Evolutionary conservation across 2,888 invertebrate genomes (phyloP), one percentile per base, ranked within the genome.

Genomic region (Busseola fusca): DNA sequence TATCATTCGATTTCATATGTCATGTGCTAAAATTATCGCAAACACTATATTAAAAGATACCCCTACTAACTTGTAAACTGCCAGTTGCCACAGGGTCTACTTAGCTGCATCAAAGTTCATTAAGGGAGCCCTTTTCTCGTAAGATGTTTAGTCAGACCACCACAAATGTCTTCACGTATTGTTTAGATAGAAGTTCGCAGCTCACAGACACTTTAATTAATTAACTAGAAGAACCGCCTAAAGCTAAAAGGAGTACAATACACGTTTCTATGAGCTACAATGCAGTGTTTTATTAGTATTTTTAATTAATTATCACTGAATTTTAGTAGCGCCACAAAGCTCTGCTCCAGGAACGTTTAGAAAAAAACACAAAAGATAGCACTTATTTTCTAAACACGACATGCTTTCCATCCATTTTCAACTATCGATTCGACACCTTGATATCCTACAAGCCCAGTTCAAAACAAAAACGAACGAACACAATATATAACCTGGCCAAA

Each of bases 91-190:
- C 40, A 72, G 68, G 62, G 57, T 34, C 37, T 65, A 59, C 64
- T 74, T 71, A 72, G 60, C 57, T 64, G 67, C 73, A 77, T 80
- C 59, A 69, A 82, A 80, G 74, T 77, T 64, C 64, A 77, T 83
- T 72, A 77, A 48, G 56, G 37, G 59, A 40, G 21, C 50, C 76
- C 74, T 54, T 45, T 7, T 56, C 58, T 45, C 42, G 52, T 58
- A 34, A 40, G 57, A 60, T 84, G 77, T 84, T 75, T 80, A 66
- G 59, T 64, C 66, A 62, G 64, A 68, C 27, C 50, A 52, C 80
- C 70, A 48, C 76, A 76, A 48, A 59, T 42, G 57, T 67, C 79
- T 69, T 69, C 64, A 63, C 52, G 45, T 48, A 63, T 69, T 76
- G 67, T 65, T 81, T 57, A 64, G 34, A 50, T 59, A 58, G 34